A percentile compares a stretch with the other conserved stretches of the same genome.
phyloP scores from a whole-genome alignment of 2,797 vertebrate genomes.

The Morus bassanus region DNA sequence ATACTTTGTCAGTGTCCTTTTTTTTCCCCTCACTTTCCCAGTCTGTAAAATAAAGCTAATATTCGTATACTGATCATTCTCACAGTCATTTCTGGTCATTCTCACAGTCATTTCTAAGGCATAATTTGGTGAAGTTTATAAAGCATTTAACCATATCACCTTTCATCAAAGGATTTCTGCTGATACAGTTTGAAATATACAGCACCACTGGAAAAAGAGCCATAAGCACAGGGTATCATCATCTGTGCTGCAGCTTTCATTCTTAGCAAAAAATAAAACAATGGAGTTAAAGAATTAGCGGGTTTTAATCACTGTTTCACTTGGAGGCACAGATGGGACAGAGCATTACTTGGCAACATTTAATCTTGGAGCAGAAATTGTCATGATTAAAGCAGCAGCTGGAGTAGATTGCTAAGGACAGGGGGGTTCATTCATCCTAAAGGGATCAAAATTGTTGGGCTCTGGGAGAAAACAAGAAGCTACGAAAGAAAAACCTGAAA shows the following conservation, averaged over 20 bases:
- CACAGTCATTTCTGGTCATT: background rate
- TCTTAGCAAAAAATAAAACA: constrained; percentile 37
- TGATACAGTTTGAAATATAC: background rate
- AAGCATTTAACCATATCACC: background rate
- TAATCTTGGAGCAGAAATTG: constrained; percentile 51
- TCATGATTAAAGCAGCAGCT: constrained; percentile 58
- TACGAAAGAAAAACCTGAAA: background rate
- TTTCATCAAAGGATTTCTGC: constrained; percentile 13
- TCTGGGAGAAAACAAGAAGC: constrained; percentile 7
- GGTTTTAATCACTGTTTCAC: constrained; percentile 61
- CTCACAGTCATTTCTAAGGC: background rate
- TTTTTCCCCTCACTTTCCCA: constrained; percentile 14
- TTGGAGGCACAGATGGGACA: constrained; percentile 50
- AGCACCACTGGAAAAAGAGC: background rate
- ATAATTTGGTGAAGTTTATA: background rate
- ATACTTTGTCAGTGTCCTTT: constrained; percentile 12
- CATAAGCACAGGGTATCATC: background rate
- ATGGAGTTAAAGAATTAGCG: constrained; percentile 59
- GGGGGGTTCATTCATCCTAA: constrained; percentile 6
- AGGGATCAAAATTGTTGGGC: background rate
- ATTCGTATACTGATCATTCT: background rate
- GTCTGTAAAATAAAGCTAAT: constrained; percentile 17
- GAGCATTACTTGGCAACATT: constrained; percentile 49
- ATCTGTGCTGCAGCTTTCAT: constrained; percentile 52
- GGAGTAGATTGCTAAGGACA: constrained; percentile 32